Conservation (phyloP, 2,888 invertebrate genomes). For the Strigamia transsilvanica region DNA sequence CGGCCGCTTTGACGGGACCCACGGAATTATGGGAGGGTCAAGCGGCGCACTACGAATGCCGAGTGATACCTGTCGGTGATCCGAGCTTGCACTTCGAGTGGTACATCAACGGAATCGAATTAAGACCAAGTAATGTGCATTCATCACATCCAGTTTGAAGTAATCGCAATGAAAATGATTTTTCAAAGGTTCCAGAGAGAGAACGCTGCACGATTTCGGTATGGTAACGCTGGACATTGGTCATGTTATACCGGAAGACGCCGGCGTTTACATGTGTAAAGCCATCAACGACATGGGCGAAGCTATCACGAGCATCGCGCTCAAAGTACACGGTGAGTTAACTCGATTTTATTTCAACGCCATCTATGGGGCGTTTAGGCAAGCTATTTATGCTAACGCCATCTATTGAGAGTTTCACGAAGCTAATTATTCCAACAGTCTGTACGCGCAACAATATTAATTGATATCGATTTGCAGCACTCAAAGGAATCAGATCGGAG, state of each 20-base stretch:
- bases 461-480: slow-evolving; percentile 56
- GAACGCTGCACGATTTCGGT: slow-evolving; percentile 91
- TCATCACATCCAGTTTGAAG: background rate
- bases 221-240: slow-evolving; percentile 91
- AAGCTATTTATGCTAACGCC: too few species aligned
- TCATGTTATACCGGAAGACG: slow-evolving; percentile 86
- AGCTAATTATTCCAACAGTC: too few species aligned
- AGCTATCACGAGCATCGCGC: slow-evolving; percentile 88
- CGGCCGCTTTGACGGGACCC: slow-evolving; percentile 84
- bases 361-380: too few species aligned
- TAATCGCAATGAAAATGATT: background rate
- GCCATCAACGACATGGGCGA: slow-evolving; percentile 94
- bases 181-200: slow-evolving; percentile 77
- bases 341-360: too few species aligned
- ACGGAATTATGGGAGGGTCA: slow-evolving; percentile 91
- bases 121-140: slow-evolving; percentile 79
- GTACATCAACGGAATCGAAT: slow-evolving; percentile 92
- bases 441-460: slow-evolving; percentile 53
- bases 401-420: too few species aligned
- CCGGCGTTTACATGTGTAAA: slow-evolving; percentile 92
- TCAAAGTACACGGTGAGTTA: slow-evolving; percentile 78
- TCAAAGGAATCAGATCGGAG: slow-evolving; percentile 77
- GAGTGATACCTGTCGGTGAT: slow-evolving; percentile 93
- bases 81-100: slow-evolving; percentile 91
- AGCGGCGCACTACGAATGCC: slow-evolving; percentile 88